Evolutionary conservation across 1,140 invertebrate species (phyloP).

Genomic region (Pinna nobilis): DNA sequence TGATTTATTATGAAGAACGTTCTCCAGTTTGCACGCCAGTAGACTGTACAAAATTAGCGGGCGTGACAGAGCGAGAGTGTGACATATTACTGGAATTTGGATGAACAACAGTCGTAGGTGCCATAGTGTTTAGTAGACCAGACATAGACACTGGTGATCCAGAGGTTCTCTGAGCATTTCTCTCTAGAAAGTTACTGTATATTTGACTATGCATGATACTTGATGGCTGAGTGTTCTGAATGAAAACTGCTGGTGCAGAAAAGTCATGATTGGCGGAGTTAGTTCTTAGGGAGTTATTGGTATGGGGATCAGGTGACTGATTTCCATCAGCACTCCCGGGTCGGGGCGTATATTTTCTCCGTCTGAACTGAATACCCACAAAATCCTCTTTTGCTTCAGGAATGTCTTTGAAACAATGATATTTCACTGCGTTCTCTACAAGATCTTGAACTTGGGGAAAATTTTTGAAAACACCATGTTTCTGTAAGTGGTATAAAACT

Average conservation of each 20-base stretch:
- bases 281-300: background rate
- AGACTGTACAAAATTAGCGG: conserved; percentile 15
- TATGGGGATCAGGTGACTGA: background rate
- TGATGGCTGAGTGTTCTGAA: conserved; percentile 7
- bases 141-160: background rate
- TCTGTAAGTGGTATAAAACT: conserved; percentile 68
- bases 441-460: conserved; percentile 67
- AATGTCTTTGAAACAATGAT: conserved; percentile 69
- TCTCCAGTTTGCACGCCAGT: conserved; percentile 19
- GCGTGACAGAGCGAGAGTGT: conserved; percentile 3
- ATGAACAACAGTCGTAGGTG: background rate
- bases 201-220: conserved; percentile 1
- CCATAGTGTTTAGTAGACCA: background rate
- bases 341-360: conserved; percentile 4
- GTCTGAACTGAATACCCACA: conserved; percentile 59
- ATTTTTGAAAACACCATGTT: conserved; percentile 69
- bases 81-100: background rate
- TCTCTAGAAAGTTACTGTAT: conserved; percentile 13
- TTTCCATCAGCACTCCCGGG: conserved; percentile 7
- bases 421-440: conserved; percentile 63
- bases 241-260: conserved; percentile 6
- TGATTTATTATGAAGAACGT: background rate
- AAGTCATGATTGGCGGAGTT: background rate
- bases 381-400: conserved; percentile 67
- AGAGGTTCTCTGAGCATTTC: background rate